Base-by-base conservation (phyloP, 2,888 invertebrate genomes). In the Nomada ruficornis region DNA sequence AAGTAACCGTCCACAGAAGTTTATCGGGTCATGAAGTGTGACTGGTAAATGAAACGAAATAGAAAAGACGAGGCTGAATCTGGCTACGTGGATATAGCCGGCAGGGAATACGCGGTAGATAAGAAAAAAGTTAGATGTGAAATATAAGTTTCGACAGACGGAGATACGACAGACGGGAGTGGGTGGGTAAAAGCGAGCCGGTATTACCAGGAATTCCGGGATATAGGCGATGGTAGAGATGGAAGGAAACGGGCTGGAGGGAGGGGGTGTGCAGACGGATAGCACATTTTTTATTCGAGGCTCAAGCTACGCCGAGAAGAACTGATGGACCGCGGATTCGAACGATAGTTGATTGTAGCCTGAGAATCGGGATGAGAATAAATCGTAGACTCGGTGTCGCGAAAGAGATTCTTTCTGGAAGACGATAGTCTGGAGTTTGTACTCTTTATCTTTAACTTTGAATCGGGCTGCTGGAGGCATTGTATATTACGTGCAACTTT, bases 31-130 rank as follows among this genome's bases (percentile, higher is more conserved):
- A 54, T 60, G 73, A 78, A 78, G 83, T 74, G 78, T 68, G 83
- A 78, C 83, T 84, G 76, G 76, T 84, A 83, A 84, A 77, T 84
- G 80, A 80, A 83, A 80, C 84, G 84, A 83, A 77, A 69, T 77
- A 74, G 84, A 77, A 76, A 77, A 70, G 62, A 64, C 54, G 80
- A 67, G 62, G 72, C 47, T 18, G n/a, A n/a, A 7, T 13, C 42
- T 69, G 80, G 72, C 67, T 69, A 36, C 60, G 72, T 57, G 62
- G 75, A 74, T 83, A 75, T 72, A 63, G 78, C 73, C 63, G 74
- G 74, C 78, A 83, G 63, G 67, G 70, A 77, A 83, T 83, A 80
- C 80, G 64, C 36, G 71, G 65, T 74, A 83, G 84, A 83, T 83
- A 84, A 83, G 84, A 80, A 84, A 84, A 77, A 83, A 84, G 77